These are phyloP conservation scores for Thomomys bottae DNA, from an alignment of 2,113 vertebrate genomes.

Conservation along the genomic window DNA sequence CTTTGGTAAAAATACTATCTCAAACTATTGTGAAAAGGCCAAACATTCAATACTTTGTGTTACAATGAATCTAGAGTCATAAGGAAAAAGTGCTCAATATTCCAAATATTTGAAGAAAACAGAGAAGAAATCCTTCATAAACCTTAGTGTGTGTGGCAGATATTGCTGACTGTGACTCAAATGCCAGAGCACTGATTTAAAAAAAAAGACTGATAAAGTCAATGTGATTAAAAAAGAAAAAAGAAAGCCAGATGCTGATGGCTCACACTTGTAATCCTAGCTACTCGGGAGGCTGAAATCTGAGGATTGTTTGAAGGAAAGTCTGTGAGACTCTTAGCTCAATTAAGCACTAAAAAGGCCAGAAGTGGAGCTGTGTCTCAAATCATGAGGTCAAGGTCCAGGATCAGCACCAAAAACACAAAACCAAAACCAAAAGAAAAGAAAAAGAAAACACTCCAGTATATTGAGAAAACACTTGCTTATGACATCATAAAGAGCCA, in stretches of 20 bases:
- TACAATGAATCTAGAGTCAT: background rate
- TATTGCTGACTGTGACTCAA: background rate
- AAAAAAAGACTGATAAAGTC: background rate
- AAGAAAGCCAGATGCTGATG: no score
- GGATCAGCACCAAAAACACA: no score
- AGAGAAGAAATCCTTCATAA: background rate
- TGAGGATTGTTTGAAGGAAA: no score
- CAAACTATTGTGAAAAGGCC: background rate
- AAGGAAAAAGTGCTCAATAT: background rate
- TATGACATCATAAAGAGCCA: background rate
- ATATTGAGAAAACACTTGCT: background rate
- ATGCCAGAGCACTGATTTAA: background rate
- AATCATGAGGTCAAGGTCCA: no score
- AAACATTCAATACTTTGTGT: background rate
- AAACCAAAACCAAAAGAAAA: no score
- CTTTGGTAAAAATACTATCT: background rate
- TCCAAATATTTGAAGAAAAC: slow-evolving; percentile 2
- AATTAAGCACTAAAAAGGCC: no score
- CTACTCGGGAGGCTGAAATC: no score
- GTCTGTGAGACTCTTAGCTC: no score
- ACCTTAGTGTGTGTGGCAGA: background rate
- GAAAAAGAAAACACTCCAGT: background rate
- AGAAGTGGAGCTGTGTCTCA: no score
- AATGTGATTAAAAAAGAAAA: slow-evolving; percentile 4
- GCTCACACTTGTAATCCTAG: no score